phyloP scores from a whole-genome alignment of 35 echinoderm and acorn worm species.

The Amphiura filiformis region DNA sequence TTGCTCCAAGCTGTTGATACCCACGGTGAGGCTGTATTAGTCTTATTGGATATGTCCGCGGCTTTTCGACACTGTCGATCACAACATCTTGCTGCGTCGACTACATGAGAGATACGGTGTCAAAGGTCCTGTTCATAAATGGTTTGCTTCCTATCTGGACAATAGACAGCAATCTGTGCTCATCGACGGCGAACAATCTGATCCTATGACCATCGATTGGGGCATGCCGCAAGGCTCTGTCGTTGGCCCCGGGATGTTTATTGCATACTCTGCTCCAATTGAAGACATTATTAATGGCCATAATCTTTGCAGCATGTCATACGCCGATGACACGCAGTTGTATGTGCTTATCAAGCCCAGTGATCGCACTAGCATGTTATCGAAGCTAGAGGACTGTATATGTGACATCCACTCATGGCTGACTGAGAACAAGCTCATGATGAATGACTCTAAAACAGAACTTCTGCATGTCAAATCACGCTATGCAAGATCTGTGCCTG shows the following conservation, averaged over 20 bases:
- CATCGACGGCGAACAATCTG: neutral
- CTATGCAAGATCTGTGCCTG: no score
- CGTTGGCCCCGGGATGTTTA: conserved; percentile 8
- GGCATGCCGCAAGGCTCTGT: conserved; percentile 5
- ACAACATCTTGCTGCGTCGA: conserved; percentile 17
- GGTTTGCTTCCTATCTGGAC: conserved; percentile 16
- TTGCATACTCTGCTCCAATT: conserved; percentile 13
- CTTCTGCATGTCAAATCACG: no score
- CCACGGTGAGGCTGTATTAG: conserved; percentile 12
- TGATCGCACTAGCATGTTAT: neutral
- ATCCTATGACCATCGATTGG: conserved; percentile 11
- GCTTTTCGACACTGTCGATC: conserved; percentile 34
- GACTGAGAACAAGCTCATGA: no score
- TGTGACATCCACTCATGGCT: no score
- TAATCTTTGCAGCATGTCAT: conserved; percentile 2
- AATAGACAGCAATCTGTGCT: neutral
- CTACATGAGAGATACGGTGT: conserved; percentile 11
- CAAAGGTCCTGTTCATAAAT: neutral
- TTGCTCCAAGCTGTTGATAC: neutral
- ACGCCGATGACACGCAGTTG: conserved; percentile 16
- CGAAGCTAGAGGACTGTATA: neutral
- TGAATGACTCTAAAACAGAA: no score
- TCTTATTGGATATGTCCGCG: conserved; percentile 9
- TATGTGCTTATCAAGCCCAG: neutral
- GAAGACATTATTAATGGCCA: conserved; percentile 11